Conservation (phyloP, 1,140 invertebrate genomes). For the Papilio xuthus region DNA sequence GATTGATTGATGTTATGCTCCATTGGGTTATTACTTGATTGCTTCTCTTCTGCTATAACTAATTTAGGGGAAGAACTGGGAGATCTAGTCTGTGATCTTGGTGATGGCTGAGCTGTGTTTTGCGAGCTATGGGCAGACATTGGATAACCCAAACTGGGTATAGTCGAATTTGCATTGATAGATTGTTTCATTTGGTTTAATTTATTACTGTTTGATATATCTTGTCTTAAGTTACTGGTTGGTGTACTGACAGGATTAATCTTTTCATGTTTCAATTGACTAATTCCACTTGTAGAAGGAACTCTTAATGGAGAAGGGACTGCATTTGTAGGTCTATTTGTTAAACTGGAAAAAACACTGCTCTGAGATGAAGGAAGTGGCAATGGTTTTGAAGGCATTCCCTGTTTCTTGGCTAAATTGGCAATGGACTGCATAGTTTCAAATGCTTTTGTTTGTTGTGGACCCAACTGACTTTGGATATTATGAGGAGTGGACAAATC, state of each 20-base stretch:
- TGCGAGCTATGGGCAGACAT: conserved; percentile 54
- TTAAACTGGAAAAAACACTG: conserved; percentile 59
- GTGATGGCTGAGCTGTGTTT: conserved; percentile 62
- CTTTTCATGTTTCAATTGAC: conserved; percentile 70
- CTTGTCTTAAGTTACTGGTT: conserved; percentile 53
- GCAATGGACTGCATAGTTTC: conserved; percentile 81
- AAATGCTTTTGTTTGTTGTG: conserved; percentile 76
- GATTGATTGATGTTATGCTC: conserved; percentile 69
- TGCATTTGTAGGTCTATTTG: conserved; percentile 57
- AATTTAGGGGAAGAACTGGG: conserved; percentile 80
- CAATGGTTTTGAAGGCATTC: conserved; percentile 64
- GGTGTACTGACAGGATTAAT: conserved; percentile 45
- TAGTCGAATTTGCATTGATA: conserved; percentile 48
- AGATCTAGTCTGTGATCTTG: conserved; percentile 76
- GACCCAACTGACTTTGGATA: conserved; percentile 72
- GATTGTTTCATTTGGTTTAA: conserved; percentile 54
- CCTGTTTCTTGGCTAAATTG: conserved; percentile 79
- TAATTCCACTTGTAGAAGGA: conserved; percentile 59
- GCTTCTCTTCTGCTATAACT: conserved; percentile 79
- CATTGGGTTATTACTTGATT: conserved; percentile 55
- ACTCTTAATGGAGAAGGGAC: conserved; percentile 60
- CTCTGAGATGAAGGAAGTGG: conserved; percentile 56
- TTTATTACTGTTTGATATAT: conserved; percentile 51
- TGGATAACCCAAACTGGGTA: conserved; percentile 60
- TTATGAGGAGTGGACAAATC: conserved; percentile 78